Conservation (phyloP, 2,113 vertebrate species). For the Acanthochromis polyacanthus region DNA sequence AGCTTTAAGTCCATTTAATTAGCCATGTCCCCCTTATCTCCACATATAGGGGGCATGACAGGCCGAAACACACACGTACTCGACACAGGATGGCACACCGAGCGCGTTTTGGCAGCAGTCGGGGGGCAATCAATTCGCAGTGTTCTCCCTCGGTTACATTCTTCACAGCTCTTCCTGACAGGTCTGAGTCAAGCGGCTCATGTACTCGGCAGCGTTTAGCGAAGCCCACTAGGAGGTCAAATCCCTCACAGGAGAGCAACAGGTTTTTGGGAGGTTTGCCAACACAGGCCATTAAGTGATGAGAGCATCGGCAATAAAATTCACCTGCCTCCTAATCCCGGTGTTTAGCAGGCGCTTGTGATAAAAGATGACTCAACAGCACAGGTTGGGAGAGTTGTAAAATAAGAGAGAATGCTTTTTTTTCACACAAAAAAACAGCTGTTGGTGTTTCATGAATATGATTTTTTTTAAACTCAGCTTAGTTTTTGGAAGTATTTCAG, state of each 20-base stretch:
- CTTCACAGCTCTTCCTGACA: conserved; percentile 68
- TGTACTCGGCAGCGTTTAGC: conserved; percentile 46
- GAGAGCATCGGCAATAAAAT: conserved; percentile 57
- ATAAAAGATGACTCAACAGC: not conserved
- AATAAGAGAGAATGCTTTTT: not conserved
- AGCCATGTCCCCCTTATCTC: conserved; percentile 65
- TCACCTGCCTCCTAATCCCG: conserved; percentile 36
- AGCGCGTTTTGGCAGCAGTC: conserved; percentile 51
- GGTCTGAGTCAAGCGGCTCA: conserved; percentile 54
- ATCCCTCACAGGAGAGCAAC: conserved; percentile 52
- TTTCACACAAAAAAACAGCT: not conserved
- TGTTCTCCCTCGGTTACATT: conserved; percentile 51
- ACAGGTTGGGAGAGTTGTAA: not conserved
- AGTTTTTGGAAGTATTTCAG: too few species aligned
- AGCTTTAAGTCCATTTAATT: conserved; percentile 78
- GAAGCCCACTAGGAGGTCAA: conserved; percentile 48
- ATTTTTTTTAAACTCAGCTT: too few species aligned
- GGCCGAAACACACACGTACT: conserved; percentile 38
- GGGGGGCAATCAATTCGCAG: conserved; percentile 69
- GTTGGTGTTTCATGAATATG: too few species aligned
- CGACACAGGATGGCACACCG: conserved; percentile 54
- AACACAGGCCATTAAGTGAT: conserved; percentile 32
- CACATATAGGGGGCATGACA: conserved; percentile 49
- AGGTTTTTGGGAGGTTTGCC: conserved; percentile 69
- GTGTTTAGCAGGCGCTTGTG: conserved; percentile 7